Conservation (phyloP, 2,797 vertebrate species). For the Zenarchopterus dispar region DNA sequence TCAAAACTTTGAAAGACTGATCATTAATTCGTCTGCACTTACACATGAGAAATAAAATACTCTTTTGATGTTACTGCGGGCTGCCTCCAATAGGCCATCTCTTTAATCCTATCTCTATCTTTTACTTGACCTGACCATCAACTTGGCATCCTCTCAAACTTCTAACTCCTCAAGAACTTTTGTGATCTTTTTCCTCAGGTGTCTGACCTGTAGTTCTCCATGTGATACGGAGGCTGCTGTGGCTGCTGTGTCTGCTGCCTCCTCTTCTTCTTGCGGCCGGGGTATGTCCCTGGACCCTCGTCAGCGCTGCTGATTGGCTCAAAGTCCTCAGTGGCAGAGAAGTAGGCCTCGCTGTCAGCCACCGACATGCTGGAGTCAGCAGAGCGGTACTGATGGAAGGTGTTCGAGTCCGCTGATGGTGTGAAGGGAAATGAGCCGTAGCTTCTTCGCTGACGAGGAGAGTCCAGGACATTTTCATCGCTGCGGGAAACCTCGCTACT, state of each 20-base stretch:
- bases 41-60: slow-evolving; percentile 34
- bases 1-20: slow-evolving; percentile 12
- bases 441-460: slow-evolving; percentile 94
- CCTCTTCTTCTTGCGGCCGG: slow-evolving; percentile 93
- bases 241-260: slow-evolving; percentile 86
- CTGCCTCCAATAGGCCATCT: slow-evolving; percentile 14
- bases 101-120: slow-evolving; percentile 36
- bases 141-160: slow-evolving; percentile 4
- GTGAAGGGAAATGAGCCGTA: slow-evolving; percentile 97
- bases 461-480: slow-evolving; percentile 95
- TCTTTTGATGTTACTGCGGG: slow-evolving; percentile 48
- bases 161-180: not conserved
- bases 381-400: slow-evolving; percentile 97
- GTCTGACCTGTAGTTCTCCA: slow-evolving; percentile 80
- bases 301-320: slow-evolving; percentile 95
- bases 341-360: slow-evolving; percentile 98
- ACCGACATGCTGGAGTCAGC: slow-evolving; percentile 98
- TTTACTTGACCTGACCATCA: slow-evolving; percentile 22
- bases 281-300: slow-evolving; percentile 97
- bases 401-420: slow-evolving; percentile 94
- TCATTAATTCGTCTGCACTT: slow-evolving; percentile 43
- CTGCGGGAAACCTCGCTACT: slow-evolving; percentile 95
- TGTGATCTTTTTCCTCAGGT: not conserved
- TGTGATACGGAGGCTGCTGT: slow-evolving; percentile 82
- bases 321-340: slow-evolving; percentile 96